Evolutionary conservation across 2,797 vertebrate genomes (phyloP).

Genomic region (Spatula clypeata): DNA sequence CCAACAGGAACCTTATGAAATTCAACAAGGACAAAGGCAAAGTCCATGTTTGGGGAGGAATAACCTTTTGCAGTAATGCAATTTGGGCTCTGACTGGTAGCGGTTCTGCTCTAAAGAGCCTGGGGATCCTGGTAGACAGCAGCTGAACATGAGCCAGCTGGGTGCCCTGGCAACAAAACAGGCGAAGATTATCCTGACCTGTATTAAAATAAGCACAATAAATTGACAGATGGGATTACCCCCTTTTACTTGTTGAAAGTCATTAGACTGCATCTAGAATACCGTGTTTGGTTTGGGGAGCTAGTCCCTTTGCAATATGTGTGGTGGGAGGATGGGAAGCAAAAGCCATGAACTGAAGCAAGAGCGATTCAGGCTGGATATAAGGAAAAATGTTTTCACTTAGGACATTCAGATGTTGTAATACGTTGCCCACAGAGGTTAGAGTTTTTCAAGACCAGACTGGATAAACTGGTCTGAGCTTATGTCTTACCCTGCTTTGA

Average conservation of each 20-base stretch:
- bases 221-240: neutral
- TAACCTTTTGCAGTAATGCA: neutral
- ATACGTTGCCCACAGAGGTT: neutral
- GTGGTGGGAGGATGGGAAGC: too few species aligned
- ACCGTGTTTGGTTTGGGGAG: neutral
- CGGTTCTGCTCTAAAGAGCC: neutral
- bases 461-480: neutral
- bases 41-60: accelerated
- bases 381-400: neutral
- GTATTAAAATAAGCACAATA: accelerated
- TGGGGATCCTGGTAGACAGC: neutral
- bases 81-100: neutral
- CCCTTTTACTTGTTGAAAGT: neutral
- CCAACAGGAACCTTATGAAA: neutral
- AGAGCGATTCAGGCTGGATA: neutral
- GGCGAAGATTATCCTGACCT: neutral
- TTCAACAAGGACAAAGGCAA: neutral
- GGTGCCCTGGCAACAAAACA: neutral
- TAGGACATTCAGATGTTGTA: neutral
- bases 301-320: too few species aligned
- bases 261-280: neutral
- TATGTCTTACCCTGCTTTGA: neutral
- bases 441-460: neutral
- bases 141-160: neutral
- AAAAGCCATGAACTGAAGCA: neutral